Percentiles rank a stretch among this genome's conserved stretches.
Conservation (phyloP, 2,113 vertebrate species). For the Cnemophilus loriae region DNA sequence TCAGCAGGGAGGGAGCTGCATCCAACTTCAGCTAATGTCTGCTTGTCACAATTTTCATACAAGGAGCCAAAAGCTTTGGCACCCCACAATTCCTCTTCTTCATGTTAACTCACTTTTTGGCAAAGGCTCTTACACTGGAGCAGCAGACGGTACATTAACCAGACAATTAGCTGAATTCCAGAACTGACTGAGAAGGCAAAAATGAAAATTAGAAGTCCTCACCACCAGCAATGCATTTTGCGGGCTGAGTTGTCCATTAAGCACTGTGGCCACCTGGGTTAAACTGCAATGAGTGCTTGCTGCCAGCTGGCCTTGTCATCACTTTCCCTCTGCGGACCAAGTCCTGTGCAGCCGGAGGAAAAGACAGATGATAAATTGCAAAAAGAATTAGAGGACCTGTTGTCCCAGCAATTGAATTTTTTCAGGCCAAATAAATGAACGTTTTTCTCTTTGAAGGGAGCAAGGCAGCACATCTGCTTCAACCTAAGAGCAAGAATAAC, state of each 20-base stretch:
- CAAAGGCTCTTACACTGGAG: neutral
- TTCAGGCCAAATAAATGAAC: conserved; percentile 17
- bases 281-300: neutral
- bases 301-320: conserved; percentile 61
- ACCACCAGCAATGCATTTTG: neutral
- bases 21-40: conserved; percentile 7
- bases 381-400: conserved; percentile 45
- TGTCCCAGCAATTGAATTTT: conserved; percentile 42
- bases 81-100: neutral
- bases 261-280: conserved; percentile 24
- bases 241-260: neutral
- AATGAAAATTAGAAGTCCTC: neutral
- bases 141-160: conserved; percentile 10
- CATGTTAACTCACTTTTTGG: conserved; percentile 16
- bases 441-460: conserved; percentile 28
- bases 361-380: conserved; percentile 31
- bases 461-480: conserved; percentile 40
- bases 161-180: conserved; percentile 7
- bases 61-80: conserved; percentile 15
- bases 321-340: neutral
- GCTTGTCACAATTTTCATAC: neutral
- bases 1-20: neutral
- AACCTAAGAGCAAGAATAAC: conserved; percentile 27
- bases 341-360: neutral
- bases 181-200: neutral